Conservation (phyloP, 2,888 invertebrate species). For the Acleris laterana region DNA sequence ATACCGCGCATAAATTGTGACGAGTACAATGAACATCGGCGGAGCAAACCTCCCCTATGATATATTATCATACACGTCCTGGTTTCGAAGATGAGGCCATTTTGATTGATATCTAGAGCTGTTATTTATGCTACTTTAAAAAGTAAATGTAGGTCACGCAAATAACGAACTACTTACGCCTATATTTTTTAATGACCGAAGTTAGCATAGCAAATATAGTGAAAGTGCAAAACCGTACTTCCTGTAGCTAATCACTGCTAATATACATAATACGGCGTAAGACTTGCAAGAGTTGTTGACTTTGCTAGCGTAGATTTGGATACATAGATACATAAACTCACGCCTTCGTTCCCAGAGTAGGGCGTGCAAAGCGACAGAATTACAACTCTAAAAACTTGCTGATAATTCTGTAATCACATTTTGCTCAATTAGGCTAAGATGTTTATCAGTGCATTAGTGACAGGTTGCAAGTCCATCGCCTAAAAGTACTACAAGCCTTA, state of each 20-base stretch:
- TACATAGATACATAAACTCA: too few relatives aligned
- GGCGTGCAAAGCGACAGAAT: too few relatives aligned
- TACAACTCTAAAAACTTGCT: too few relatives aligned
- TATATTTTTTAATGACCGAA: neutral
- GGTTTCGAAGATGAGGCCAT: constrained; percentile 29
- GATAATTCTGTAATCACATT: too few relatives aligned
- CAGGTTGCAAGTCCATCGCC: too few relatives aligned
- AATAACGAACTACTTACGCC: neutral
- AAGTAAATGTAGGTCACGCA: neutral
- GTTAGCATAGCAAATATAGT: constrained; percentile 1
- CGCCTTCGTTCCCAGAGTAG: too few relatives aligned
- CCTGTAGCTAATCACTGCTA: constrained; percentile 2
- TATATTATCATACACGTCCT: constrained; percentile 29
- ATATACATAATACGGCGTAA: constrained; percentile 1
- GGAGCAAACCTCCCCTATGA: constrained; percentile 50
- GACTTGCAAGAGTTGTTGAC: too few relatives aligned
- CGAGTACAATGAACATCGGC: constrained; percentile 50
- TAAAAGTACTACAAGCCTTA: too few relatives aligned
- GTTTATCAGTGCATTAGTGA: too few relatives aligned
- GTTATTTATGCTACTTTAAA: constrained; percentile 2
- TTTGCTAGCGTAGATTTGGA: too few relatives aligned
- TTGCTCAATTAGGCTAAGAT: too few relatives aligned
- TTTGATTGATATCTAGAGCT: constrained; percentile 18
- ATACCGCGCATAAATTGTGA: constrained; percentile 52
- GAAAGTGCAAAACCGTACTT: constrained; percentile 2